Evolutionary conservation across 2,888 invertebrate species (phyloP), one percentile per base, ranked within the genome.

Genomic region (Ganaspis brasiliensis): DNA sequence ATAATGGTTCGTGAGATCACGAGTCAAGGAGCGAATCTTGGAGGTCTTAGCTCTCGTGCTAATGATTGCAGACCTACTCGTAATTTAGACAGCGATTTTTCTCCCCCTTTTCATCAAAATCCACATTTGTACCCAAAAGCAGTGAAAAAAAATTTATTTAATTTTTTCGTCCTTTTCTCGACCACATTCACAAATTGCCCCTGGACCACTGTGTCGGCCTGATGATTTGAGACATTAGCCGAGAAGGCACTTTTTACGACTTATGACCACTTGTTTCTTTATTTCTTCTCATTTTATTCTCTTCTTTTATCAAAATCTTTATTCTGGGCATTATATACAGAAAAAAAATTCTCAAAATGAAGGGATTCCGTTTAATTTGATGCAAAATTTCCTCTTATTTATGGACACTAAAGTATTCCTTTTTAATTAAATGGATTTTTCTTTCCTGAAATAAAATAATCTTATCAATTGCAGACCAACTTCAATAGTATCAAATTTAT

Each of bases 1-100:
- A 67, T 67, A 67, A 67, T 67, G 67, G 67, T 67, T 67, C 67
- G 67, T 67, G 67, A 21, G 67, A 67, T 67, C 67, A 67, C 67
- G 40, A 67, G 67, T 67, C 40, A 67, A 12, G 45, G 24, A 24
- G 67, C 40, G 67, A 67, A 40, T 67, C 67, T 26, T 67, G 40
- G 67, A 67, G 67, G 40, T 67, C 67, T 67, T n/a, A 67, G 67
- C 40, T 67, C 40, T 67, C 67, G 67, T 67, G 67, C 67, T 40
- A 67, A 67, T 67, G 40, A 67, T 67, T 67, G 40, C 45, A 40
- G 45, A 67, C 40, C n/a, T 45, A 6, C 19, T 16, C 37, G 40
- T 45, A 67, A 67, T 67, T 40, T 40, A 40, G 21, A 67, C 37
- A 45, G 40, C 40, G n/a, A 67, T 52, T 52, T 52, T 52, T 52